Percentiles rank a stretch among this genome's conserved stretches.
These are phyloP conservation scores for Villa cingulata DNA, from an alignment of 2,888 invertebrate genomes.

Conservation along the genomic window DNA sequence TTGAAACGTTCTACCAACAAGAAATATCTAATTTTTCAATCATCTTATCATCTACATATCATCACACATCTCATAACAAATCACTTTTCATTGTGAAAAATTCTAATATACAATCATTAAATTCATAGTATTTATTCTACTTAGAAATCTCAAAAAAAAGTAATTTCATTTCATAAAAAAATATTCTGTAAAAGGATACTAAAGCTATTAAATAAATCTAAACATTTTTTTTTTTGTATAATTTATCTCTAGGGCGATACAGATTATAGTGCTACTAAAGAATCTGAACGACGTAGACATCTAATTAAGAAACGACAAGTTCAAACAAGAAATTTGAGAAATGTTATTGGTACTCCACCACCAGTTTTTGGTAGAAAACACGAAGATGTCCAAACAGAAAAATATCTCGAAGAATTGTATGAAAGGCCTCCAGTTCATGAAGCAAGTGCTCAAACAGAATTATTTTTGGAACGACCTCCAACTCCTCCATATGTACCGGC, in stretches of 20 bases:
- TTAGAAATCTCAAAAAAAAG: too few species aligned
- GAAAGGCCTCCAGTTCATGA: slow-evolving; percentile 63
- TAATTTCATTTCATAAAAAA: too few species aligned
- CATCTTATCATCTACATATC: too few species aligned
- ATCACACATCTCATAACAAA: too few species aligned
- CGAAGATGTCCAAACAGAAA: slow-evolving; percentile 79
- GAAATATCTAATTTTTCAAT: too few species aligned
- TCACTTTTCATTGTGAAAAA: too few species aligned
- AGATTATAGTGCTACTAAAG: background rate
- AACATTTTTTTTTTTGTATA: too few species aligned
- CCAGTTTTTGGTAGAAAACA: slow-evolving; percentile 66
- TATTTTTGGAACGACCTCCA: slow-evolving; percentile 67
- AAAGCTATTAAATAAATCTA: too few species aligned
- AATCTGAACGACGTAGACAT: slow-evolving; percentile 46
- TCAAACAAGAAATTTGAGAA: slow-evolving; percentile 41
- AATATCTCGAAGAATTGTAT: slow-evolving; percentile 73
- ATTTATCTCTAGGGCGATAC: background rate
- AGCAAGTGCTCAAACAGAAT: slow-evolving; percentile 75
- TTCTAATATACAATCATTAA: too few species aligned
- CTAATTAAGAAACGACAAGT: slow-evolving; percentile 53
- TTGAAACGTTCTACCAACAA: too few species aligned
- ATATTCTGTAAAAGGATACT: too few species aligned
- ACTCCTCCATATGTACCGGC: slow-evolving; percentile 67
- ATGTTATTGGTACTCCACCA: slow-evolving; percentile 36
- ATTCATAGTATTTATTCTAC: too few species aligned